phyloP scores from a whole-genome alignment of 2,888 invertebrate genomes.

The Ferrisia virgata region DNA sequence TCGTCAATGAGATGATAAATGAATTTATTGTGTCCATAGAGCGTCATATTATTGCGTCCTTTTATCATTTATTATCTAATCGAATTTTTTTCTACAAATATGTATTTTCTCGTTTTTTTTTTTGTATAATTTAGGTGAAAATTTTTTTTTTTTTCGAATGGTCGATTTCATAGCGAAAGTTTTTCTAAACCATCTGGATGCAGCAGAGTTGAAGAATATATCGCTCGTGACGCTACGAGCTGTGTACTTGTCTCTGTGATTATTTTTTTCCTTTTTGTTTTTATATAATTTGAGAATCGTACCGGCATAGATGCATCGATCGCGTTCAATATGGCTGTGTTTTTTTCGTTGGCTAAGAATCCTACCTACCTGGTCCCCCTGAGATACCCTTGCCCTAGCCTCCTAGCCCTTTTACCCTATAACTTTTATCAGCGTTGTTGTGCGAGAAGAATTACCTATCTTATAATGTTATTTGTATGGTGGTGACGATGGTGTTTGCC shows the following conservation, averaged over 20 bases:
- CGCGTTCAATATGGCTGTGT: slow-evolving; percentile 17
- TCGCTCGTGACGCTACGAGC: slow-evolving; percentile 14
- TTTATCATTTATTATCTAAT: background rate
- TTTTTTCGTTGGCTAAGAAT: slow-evolving; percentile 6
- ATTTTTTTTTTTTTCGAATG: no score
- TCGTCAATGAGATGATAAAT: background rate
- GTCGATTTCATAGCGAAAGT: background rate
- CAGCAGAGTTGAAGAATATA: slow-evolving; percentile 9
- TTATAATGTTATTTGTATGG: no score
- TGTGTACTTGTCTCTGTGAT: slow-evolving; percentile 17
- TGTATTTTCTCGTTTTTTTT: background rate
- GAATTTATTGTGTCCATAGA: background rate
- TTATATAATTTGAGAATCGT: background rate
- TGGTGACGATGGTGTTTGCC: background rate
- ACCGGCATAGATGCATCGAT: background rate
- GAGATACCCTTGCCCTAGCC: background rate
- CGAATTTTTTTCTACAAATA: background rate
- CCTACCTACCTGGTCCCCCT: background rate
- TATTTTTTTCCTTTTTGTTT: background rate
- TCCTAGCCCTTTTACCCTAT: no score
- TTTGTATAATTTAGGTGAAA: background rate
- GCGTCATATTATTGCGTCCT: background rate
- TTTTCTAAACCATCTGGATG: background rate
- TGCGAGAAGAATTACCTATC: no score
- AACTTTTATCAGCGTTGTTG: background rate